These are phyloP conservation scores for Uloborus diversus DNA, from an alignment of 1,140 invertebrate genomes.

Conservation along the genomic window DNA sequence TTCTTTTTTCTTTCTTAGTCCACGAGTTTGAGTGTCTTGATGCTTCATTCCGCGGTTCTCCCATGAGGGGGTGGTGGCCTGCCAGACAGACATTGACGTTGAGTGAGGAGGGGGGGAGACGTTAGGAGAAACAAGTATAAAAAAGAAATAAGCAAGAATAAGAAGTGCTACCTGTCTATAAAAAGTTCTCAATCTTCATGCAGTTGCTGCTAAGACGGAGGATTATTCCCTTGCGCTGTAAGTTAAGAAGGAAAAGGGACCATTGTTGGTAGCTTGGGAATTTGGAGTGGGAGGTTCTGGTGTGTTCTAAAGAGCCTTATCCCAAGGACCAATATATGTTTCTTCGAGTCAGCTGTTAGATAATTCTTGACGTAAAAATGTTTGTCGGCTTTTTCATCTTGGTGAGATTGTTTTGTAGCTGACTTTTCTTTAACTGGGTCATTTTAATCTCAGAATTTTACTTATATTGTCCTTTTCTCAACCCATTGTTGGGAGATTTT, in stretches of 20 bases:
- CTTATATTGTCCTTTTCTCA: too few relatives aligned
- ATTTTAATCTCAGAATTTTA: too few relatives aligned
- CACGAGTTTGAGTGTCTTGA: conserved; percentile 32
- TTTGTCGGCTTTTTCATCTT: conserved; percentile 20
- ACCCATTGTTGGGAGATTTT: too few relatives aligned
- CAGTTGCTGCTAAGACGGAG: conserved; percentile 5
- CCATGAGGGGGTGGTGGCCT: neutral
- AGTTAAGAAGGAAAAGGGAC: neutral
- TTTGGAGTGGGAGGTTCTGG: neutral
- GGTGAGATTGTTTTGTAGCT: too few relatives aligned
- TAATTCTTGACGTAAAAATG: too few relatives aligned
- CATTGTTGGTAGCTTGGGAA: neutral
- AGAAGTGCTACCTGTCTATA: conserved; percentile 32
- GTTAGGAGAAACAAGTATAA: neutral
- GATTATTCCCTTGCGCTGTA: conserved; percentile 28
- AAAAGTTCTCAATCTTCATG: conserved; percentile 42
- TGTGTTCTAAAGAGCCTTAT: conserved; percentile 11
- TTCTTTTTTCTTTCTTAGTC: conserved; percentile 15
- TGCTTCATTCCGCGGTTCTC: conserved; percentile 51
- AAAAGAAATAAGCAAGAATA: conserved; percentile 14
- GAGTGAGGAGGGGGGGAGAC: neutral
- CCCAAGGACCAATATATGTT: conserved; percentile 47
- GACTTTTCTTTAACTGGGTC: too few relatives aligned
- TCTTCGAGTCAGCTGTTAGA: conserved; percentile 1
- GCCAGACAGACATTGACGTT: neutral